Base-by-base conservation (phyloP, 1,140 invertebrate species). In the Eriocheir sinensis region DNA sequence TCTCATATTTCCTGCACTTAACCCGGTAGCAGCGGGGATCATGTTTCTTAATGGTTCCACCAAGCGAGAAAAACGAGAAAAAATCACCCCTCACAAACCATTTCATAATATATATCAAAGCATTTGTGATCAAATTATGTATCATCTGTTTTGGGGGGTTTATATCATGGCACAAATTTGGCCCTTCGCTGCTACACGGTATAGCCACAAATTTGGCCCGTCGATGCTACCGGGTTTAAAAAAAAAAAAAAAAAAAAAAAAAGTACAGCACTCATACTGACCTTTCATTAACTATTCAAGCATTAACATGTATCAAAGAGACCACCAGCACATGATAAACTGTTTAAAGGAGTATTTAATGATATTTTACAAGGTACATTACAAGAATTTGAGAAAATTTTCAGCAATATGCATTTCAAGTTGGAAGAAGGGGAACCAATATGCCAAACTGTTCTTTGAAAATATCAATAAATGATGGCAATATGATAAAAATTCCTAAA, bases 251-350 rank as follows among this genome's bases (percentile, higher is more conserved):
- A n/a, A n/a, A n/a, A n/a, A n/a, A n/a, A n/a, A n/a, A n/a, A n/a
- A n/a, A n/a, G n/a, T n/a, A n/a, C n/a, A n/a, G n/a, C 9, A 34
- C 36, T 86, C 15, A 4, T 34, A 36, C 83, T 27, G 8, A 40
- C 36, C 12, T 86, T 86, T 36, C 60, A 72, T 72, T n/a, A 27
- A 88, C 32, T 32, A 27, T 89, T 89, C 38, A 15, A 92, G 2
- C 80, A 15, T 38, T 17, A 81, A 17, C 40, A 38, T 79, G 83
- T 36, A 30, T 92, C 44, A 83, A 93, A 93, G 81, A 93, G 80
- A 93, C 91, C 91, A 93, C 91, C 91, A 93, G 91, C 30, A 93
- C 91, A 93, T 30, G 89, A 91, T 80, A 41, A 89, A 91, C 53
- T 60, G n/a, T 79, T 38, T 9, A 36, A 30, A 38, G 36, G n/a